Evolutionary conservation across 2,113 vertebrate species (phyloP).

Genomic region (Grammatotria lemairii): DNA sequence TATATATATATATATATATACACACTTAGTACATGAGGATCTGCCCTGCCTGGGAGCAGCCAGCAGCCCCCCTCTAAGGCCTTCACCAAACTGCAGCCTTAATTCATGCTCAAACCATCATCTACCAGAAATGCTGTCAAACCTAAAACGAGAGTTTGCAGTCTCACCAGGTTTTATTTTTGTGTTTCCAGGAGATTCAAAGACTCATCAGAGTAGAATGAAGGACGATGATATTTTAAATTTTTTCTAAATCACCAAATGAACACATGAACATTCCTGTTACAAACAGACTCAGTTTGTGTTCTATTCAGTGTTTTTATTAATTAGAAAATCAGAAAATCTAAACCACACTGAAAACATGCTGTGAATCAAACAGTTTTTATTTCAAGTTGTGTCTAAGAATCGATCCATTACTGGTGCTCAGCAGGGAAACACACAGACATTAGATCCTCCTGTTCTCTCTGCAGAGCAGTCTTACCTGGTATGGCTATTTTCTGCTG

Average conservation of each 20-base stretch:
- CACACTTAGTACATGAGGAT: not conserved
- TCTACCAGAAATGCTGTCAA: accelerated
- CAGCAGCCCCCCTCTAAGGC: not conserved
- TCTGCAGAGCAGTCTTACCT: not conserved
- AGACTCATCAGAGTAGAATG: not conserved
- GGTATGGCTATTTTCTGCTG: accelerated
- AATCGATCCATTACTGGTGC: accelerated
- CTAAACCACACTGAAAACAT: accelerated
- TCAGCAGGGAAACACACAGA: not conserved
- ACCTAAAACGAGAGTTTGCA: not conserved
- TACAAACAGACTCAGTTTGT: not conserved
- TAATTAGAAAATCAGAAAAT: accelerated
- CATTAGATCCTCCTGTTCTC: not conserved
- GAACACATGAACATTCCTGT: no score
- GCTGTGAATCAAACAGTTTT: not conserved
- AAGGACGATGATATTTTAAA: not conserved
- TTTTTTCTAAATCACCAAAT: accelerated
- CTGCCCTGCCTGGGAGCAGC: not conserved
- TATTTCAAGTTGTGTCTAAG: not conserved
- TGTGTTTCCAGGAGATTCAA: not conserved
- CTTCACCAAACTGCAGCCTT: not conserved
- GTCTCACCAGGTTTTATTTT: not conserved
- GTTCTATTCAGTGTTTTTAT: not conserved
- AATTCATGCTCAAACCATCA: accelerated
- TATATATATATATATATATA: no score